phyloP scores from a whole-genome alignment of 2,888 invertebrate genomes.

The Proisotoma minuta region DNA sequence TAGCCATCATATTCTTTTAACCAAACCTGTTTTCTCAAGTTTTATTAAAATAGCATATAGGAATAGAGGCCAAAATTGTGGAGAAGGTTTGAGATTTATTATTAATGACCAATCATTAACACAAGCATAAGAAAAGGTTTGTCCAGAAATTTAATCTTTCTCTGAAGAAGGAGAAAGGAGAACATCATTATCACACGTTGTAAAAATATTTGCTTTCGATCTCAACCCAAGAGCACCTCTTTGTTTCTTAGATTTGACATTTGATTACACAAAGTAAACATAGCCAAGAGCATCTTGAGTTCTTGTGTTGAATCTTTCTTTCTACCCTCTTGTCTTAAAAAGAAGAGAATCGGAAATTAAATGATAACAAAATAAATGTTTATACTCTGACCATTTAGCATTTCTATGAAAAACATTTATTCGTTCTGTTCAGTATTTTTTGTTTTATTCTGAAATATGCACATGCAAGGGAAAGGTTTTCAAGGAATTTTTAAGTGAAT shows the following conservation, averaged over 20 bases:
- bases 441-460: no score
- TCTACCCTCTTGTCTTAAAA: no score
- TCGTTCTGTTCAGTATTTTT: no score
- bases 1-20: no score
- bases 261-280: neutral
- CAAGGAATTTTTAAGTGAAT: no score
- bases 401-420: neutral
- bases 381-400: neutral
- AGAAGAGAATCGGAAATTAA: neutral
- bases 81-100: no score
- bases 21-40: no score
- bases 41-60: no score
- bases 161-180: neutral
- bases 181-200: neutral
- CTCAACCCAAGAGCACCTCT: neutral
- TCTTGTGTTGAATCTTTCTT: no score
- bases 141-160: neutral
- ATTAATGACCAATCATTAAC: no score
- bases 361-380: neutral
- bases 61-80: no score
- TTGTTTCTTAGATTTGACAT: neutral
- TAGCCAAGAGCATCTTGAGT: neutral
- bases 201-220: slow-evolving; percentile 6
- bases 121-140: neutral
- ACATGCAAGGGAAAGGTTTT: no score